Base-by-base conservation (phyloP, 1,140 invertebrate species). In the Octopus bimaculoides region DNA sequence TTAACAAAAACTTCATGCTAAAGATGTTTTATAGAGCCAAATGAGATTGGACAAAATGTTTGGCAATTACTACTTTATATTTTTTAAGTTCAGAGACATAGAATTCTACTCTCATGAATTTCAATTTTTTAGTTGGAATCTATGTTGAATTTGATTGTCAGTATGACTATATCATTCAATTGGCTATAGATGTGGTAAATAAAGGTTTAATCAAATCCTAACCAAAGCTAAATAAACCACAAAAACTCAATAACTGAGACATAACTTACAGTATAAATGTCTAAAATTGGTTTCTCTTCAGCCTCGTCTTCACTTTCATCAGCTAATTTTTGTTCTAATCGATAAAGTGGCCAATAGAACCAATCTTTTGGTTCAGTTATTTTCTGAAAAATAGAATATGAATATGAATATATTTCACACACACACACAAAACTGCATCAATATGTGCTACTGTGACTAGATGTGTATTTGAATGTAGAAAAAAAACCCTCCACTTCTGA, bases 281-380 rank as follows among this genome's bases (percentile, higher is more conserved):
- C 66, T 20, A 71, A 12, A 17, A 14, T 17, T 12, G 77, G 41
- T 54, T 80, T 75, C 73, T 52, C 76, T 75, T 81, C 78, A 54
- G 53, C n/a, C n/a, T 82, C 74, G 6, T 75, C 53, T 69, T 17
- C 53, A 75, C 75, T 73, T 54, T 78, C 54, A 10, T 75, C 41
- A n/a, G 71, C 55, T 5, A n/a, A 12, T 69, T 78, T 76, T 17
- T 74, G 76, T 77, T 53, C 61, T 79, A 75, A 78, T 8, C 56
- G 17, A 9, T 75, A 75, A 53, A 61, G 14, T 14, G 93, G 92
- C 94, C 94, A 95, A 88, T 93, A 95, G 91, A 93, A 95, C 0
- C 84, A 77, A 81, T 94, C 90, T 54, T 88, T 87, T 20, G 94
- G 93, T 80, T 91, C 88, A 78, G 89, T 20, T 71, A 83, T 90